Evolutionary conservation across 2,888 invertebrate genomes (phyloP).

Genomic region (Cataglyphis albicans): DNA sequence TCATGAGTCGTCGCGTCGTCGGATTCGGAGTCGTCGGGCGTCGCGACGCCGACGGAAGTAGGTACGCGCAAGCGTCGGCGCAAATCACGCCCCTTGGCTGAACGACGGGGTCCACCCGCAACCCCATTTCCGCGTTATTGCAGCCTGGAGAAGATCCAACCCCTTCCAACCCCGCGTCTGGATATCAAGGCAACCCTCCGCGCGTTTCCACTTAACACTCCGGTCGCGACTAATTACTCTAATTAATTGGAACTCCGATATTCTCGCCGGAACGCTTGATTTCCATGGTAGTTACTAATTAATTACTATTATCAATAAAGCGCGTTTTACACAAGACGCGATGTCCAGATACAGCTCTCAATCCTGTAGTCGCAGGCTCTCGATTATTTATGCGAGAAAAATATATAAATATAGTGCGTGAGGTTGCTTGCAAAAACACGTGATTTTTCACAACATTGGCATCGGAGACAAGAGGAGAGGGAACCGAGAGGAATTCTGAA

Average conservation of each 20-base stretch:
- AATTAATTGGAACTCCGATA: slow-evolving; percentile 82
- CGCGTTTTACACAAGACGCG: not conserved
- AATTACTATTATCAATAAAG: slow-evolving; percentile 72
- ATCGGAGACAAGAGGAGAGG: not conserved
- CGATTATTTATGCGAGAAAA: slow-evolving; percentile 31
- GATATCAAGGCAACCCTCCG: slow-evolving; percentile 77
- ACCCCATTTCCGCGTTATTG: slow-evolving; percentile 76
- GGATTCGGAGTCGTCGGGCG: slow-evolving; percentile 26
- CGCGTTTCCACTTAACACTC: slow-evolving; percentile 83
- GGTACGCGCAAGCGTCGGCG: slow-evolving; percentile 79
- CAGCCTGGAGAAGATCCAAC: slow-evolving; percentile 72
- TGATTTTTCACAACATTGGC: slow-evolving; percentile 41
- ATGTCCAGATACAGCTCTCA: not conserved
- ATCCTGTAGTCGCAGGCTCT: not conserved
- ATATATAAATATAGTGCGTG: slow-evolving; percentile 20
- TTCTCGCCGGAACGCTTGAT: slow-evolving; percentile 67
- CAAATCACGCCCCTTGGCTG: slow-evolving; percentile 80
- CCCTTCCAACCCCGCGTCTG: slow-evolving; percentile 59
- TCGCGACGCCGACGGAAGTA: slow-evolving; percentile 45
- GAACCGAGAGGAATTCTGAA: not conserved
- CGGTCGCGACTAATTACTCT: slow-evolving; percentile 83
- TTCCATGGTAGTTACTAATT: slow-evolving; percentile 74
- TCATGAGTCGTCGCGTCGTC: slow-evolving; percentile 12
- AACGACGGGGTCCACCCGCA: slow-evolving; percentile 63
- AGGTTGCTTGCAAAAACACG: slow-evolving; percentile 16